Evolutionary conservation across 2,797 vertebrate species (phyloP), one percentile per base, ranked within the genome.

Genomic region (Mus caroli): DNA sequence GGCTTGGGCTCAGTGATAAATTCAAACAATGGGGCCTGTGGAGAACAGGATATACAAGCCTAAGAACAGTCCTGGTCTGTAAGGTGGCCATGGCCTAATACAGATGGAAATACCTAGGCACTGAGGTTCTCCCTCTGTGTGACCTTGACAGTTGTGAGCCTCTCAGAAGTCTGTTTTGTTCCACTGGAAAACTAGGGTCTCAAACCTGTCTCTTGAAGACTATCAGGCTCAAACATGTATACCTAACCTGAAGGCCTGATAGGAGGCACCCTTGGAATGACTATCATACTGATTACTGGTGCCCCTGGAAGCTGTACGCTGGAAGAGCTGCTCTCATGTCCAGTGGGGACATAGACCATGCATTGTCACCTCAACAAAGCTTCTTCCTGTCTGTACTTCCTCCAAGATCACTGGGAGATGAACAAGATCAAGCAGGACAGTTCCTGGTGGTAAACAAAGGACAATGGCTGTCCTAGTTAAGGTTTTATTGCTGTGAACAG

Each of bases 201-300:
- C 94, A 95, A 97, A 95, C 90, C 91, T 93, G 94, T 86, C 69
- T 88, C 93, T 82, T 0, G 88, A 97, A 83, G 85, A 83, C 93
- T 88, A 82, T 93, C 92, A 13, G 1, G 0, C 12, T 43, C 34
- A 40, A 40, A 40, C n/a, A 82, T 60, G 56, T 40, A 0, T 0
- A 2, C 17, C 11, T 15, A 11, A 19, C n/a, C 13, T 60, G 37
- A 64, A 37, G 3, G 0, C 9, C 43, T 40, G 40, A 37, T 4
- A 14, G 15, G 0, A 80, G 58, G 31, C 1, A 4, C 4, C 22
- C 40, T 14, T 20, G 12, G 50, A 9, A 20, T 26, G 26, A 28
- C 58, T 0, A 28, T 40, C 0, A 1, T 0, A 6, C 0, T 52
- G 31, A 69, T 73, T 28, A 0, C 56, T 69, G 60, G 31, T 77